Evolutionary conservation across 2,797 vertebrate species (phyloP).

Genomic region (Benthosema pterotum): DNA sequence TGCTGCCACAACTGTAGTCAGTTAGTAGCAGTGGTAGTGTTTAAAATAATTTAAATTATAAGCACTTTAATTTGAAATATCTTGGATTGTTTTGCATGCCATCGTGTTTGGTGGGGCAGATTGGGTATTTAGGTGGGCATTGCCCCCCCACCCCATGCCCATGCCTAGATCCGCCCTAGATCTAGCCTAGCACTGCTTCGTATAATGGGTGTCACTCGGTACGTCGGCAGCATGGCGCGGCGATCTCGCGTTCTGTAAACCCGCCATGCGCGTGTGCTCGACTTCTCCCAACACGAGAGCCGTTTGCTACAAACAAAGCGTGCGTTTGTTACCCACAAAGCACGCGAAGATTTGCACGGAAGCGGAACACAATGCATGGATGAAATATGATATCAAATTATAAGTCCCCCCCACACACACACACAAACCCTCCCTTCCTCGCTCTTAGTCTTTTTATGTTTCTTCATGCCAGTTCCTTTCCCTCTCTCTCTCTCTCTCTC

Average conservation of each 20-base stretch:
- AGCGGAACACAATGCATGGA: neutral
- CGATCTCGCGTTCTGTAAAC: conserved; percentile 20
- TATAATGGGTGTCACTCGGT: conserved; percentile 40
- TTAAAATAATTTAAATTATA: no score
- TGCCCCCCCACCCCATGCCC: no score
- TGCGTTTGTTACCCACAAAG: conserved; percentile 21
- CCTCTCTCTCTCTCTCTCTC: conserved; percentile 53
- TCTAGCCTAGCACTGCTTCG: conserved; percentile 22
- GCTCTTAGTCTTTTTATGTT: conserved; percentile 5
- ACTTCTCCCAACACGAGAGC: neutral
- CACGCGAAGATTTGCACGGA: neutral
- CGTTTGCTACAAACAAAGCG: conserved; percentile 20
- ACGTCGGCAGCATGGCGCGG: conserved; percentile 12
- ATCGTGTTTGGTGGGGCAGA: no score
- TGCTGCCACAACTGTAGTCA: no score
- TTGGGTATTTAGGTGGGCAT: no score
- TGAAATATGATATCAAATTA: conserved; percentile 14
- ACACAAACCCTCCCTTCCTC: conserved; percentile 26
- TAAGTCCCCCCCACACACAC: conserved; percentile 30
- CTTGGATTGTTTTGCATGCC: no score
- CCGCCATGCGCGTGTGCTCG: neutral
- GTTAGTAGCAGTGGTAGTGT: no score
- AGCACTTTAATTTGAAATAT: no score
- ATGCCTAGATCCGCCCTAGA: no score
- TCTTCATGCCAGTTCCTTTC: conserved; percentile 17